Evolutionary conservation across 1,140 invertebrate genomes (phyloP), one percentile per base, ranked within the genome.

Genomic region (Carposina sasakii): DNA sequence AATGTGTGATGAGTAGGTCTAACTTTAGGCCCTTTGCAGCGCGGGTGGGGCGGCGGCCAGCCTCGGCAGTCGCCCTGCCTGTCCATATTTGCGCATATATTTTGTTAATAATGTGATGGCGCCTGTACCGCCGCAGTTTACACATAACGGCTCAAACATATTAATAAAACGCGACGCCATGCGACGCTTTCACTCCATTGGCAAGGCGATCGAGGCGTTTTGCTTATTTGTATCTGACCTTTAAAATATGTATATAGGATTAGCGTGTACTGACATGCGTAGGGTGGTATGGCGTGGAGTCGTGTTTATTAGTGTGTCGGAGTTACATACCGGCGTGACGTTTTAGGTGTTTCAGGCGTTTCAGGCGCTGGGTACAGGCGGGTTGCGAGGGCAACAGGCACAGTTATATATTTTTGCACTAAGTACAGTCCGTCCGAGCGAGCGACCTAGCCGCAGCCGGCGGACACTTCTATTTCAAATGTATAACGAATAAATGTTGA

Each of bases 321-420:
- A n/a, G n/a, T 5, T 12, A 12, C 24, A 12, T 26, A 12, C 5
- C 24, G 5, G 24, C 24, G 12, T 12, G 5, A 12, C 24, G 24
- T 12, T 26, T 6, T 12, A 6, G 5, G 24, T 26, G 24, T 26
- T 13, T 30, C 2, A 10, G 6, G 12, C 10, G 2, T 2, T 10
- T 13, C 15, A 8, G 10, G 28, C 28, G 28, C n/a, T 2, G 28
- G 28, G 2, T 30, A 8, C 28, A 13, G 2, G 33, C n/a, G 9
- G 33, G 13, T n/a, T 36, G n/a, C 33, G 12, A n/a, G 33, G 33
- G 8, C 19, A n/a, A 16, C 16, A 9, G 13, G 36, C 36, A 39
- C 60, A 67, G 72, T 76, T 76, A 75, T 76, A 76, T 75, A 79
- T 79, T 76, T 73, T 75, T 79, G 76, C 71, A 76, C 73, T 55